Conservation (phyloP, 2,888 invertebrate genomes). For the Ariolimax columbianus region DNA sequence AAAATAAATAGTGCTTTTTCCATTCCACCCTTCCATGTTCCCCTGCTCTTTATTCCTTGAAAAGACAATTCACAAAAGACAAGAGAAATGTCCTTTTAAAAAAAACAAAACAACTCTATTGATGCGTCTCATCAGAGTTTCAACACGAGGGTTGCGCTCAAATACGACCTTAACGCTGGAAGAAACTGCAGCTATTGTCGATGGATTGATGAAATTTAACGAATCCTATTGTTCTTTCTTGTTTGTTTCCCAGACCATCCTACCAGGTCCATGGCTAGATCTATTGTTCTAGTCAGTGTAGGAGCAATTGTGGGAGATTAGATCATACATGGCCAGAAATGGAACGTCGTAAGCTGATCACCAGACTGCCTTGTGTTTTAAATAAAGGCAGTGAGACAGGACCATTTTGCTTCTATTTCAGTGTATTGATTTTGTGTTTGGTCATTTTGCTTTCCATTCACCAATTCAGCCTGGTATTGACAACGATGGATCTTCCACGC, state of each 20-base stretch:
- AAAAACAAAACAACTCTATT: too few species aligned
- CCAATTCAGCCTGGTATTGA: neutral
- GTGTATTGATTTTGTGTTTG: neutral
- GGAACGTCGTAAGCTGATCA: neutral
- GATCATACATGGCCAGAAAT: slow-evolving; percentile 33
- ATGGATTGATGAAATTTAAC: slow-evolving; percentile 11
- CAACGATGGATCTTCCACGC: neutral
- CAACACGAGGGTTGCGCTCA: neutral
- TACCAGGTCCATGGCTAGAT: slow-evolving; percentile 2
- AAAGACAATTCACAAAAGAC: slow-evolving; percentile 34
- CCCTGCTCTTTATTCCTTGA: neutral
- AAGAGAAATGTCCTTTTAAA: slow-evolving; percentile 28
- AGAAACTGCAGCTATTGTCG: slow-evolving; percentile 17
- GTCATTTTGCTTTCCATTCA: neutral
- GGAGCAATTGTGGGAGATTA: slow-evolving; percentile 34
- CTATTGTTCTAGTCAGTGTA: slow-evolving; percentile 25
- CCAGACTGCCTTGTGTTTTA: slow-evolving; percentile 19
- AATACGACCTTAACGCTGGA: slow-evolving; percentile 7
- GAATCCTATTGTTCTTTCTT: slow-evolving; percentile 26
- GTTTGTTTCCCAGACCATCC: slow-evolving; percentile 27
- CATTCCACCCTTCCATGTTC: neutral
- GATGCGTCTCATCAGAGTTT: slow-evolving; percentile 19
- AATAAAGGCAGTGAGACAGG: neutral
- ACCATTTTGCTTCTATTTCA: neutral
- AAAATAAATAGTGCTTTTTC: neutral